Evolutionary conservation across 2,888 invertebrate genomes (phyloP).

Genomic region (Synanthedon formicaeformis): DNA sequence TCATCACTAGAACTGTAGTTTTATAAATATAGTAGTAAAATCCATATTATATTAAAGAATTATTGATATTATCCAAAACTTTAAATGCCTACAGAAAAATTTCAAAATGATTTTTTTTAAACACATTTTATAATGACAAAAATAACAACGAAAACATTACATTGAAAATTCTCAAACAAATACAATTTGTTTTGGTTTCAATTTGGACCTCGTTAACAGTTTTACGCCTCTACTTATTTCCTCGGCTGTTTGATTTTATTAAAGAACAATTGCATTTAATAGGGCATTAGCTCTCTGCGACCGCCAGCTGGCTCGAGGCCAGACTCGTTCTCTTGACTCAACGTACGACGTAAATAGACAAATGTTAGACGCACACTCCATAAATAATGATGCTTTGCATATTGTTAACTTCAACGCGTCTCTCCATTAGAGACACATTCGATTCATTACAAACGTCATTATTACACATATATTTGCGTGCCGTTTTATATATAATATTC

Average conservation of each 20-base stretch:
- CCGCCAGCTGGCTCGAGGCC: conserved; percentile 43
- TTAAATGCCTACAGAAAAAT: too few species aligned
- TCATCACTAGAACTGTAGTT: too few species aligned
- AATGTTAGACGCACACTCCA: conserved; percentile 12
- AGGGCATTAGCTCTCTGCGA: conserved; percentile 33
- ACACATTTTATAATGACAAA: too few species aligned
- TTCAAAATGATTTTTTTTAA: background rate
- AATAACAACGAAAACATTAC: background rate
- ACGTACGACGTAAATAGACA: conserved; percentile 31
- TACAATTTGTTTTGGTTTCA: conserved; percentile 12
- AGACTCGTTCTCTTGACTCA: conserved; percentile 33
- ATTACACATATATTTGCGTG: background rate
- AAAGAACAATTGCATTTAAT: conserved; percentile 44
- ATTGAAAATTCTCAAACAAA: background rate
- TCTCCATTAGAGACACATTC: background rate
- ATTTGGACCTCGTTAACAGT: conserved; percentile 22
- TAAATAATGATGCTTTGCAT: conserved; percentile 16
- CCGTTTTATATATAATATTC: background rate
- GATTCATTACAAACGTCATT: background rate
- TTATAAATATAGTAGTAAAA: too few species aligned
- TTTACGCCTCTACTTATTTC: conserved; percentile 22
- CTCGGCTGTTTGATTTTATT: conserved; percentile 27
- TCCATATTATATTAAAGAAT: too few species aligned
- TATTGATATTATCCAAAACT: too few species aligned
- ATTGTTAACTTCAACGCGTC: background rate